phyloP scores from a whole-genome alignment of 1,140 invertebrate genomes.

The Lanistes nyassanus region DNA sequence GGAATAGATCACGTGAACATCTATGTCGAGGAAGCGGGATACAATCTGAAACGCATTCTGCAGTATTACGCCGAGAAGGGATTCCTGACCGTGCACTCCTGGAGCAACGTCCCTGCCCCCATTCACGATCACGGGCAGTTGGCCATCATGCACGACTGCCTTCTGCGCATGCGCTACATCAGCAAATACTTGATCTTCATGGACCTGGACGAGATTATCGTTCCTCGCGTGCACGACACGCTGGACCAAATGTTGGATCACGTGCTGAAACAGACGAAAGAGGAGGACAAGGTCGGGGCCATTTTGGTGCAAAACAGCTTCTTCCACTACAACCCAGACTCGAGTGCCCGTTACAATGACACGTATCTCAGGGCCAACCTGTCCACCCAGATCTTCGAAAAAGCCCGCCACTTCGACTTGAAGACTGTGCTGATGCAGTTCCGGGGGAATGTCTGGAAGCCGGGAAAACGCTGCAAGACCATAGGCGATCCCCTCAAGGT shows the following conservation, averaged over 20 bases:
- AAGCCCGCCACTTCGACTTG: too few relatives aligned
- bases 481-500: too few relatives aligned
- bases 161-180: constrained; percentile 21
- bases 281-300: too few relatives aligned
- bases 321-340: too few relatives aligned
- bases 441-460: too few relatives aligned
- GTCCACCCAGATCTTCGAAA: too few relatives aligned
- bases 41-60: background rate
- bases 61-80: background rate
- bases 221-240: constrained; percentile 12
- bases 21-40: background rate
- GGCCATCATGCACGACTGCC: constrained; percentile 27
- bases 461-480: too few relatives aligned
- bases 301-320: too few relatives aligned
- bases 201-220: constrained; percentile 29
- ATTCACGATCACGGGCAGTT: constrained; percentile 20
- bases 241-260: constrained; percentile 9
- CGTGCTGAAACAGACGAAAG: background rate
- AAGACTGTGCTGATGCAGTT: too few relatives aligned
- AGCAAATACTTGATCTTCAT: constrained; percentile 19
- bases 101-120: background rate
- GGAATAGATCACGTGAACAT: background rate
- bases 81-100: background rate
- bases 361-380: too few relatives aligned
- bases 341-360: too few relatives aligned